A percentile compares a stretch with the other conserved stretches of the same genome.
Conservation (phyloP, 2,797 vertebrate genomes). For the Nyctalus aviator region DNA sequence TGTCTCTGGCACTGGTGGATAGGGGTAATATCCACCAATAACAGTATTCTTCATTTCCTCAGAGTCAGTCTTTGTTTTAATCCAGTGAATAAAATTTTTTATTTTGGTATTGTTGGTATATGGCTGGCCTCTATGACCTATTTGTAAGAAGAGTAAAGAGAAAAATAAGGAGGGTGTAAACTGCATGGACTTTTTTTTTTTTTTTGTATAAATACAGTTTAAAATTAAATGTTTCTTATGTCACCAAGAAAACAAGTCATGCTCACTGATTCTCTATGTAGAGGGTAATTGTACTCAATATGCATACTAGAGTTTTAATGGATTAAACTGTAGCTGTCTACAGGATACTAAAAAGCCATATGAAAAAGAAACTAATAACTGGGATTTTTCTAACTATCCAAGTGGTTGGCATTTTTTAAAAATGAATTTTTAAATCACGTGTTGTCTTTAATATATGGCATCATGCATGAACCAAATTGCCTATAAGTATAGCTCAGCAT, state of each 20-base stretch:
- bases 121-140: slow-evolving; percentile 92
- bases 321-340: slow-evolving; percentile 42
- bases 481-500: background rate
- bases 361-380: background rate
- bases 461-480: background rate
- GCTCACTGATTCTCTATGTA: slow-evolving; percentile 43
- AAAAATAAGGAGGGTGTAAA: background rate
- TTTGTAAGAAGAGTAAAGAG: slow-evolving; percentile 82
- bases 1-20: slow-evolving; percentile 89
- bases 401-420: background rate
- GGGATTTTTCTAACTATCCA: slow-evolving; percentile 50
- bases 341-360: background rate
- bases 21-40: slow-evolving; percentile 93
- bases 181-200: background rate
- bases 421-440: background rate
- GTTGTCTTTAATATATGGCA: background rate
- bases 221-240: slow-evolving; percentile 33
- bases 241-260: slow-evolving; percentile 41
- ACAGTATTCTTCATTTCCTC: slow-evolving; percentile 88
- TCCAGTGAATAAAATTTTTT: slow-evolving; percentile 94
- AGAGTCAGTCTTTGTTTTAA: slow-evolving; percentile 90
- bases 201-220: slow-evolving; percentile 38
- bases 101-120: slow-evolving; percentile 91
- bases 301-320: slow-evolving; percentile 20
- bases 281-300: slow-evolving; percentile 36